These are phyloP conservation scores for Margaritifera margaritifera DNA, from an alignment of 2,888 invertebrate species.

Conservation along the genomic window DNA sequence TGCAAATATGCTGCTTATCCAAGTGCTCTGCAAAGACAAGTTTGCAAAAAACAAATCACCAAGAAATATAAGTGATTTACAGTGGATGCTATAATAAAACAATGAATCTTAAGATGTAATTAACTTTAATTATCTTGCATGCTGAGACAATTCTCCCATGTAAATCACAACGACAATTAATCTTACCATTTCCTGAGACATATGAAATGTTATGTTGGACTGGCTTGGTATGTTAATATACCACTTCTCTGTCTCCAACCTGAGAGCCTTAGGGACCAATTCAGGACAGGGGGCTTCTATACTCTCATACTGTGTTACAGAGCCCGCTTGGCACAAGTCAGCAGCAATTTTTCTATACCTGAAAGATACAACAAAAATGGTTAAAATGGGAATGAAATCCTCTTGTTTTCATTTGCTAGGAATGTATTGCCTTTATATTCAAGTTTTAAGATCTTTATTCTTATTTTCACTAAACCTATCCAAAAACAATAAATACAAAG, in stretches of 20 bases:
- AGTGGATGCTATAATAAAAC: too few species aligned
- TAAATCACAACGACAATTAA: constrained; percentile 3
- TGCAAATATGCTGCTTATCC: too few species aligned
- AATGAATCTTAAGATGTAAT: too few species aligned
- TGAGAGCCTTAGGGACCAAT: constrained; percentile 51
- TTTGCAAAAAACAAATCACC: too few species aligned
- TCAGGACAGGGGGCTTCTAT: constrained; percentile 50
- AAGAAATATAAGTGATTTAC: too few species aligned
- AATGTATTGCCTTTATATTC: too few species aligned
- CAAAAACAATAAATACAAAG: too few species aligned
- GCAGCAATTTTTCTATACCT: constrained; percentile 65
- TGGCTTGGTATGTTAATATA: constrained; percentile 34
- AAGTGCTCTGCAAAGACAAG: too few species aligned
- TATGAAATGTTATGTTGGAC: constrained; percentile 39
- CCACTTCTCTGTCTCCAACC: constrained; percentile 35
- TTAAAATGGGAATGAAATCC: too few species aligned
- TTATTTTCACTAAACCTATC: too few species aligned
- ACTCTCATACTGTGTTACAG: constrained; percentile 35
- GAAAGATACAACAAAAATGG: constrained; percentile 1
- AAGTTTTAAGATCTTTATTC: too few species aligned
- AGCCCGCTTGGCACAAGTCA: constrained; percentile 53
- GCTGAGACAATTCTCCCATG: not conserved
- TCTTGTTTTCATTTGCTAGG: too few species aligned
- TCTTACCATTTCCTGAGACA: constrained; percentile 58
- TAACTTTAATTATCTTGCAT: not conserved